Conservation (phyloP, 2,888 invertebrate species). For the Dastarcus helophoroides region DNA sequence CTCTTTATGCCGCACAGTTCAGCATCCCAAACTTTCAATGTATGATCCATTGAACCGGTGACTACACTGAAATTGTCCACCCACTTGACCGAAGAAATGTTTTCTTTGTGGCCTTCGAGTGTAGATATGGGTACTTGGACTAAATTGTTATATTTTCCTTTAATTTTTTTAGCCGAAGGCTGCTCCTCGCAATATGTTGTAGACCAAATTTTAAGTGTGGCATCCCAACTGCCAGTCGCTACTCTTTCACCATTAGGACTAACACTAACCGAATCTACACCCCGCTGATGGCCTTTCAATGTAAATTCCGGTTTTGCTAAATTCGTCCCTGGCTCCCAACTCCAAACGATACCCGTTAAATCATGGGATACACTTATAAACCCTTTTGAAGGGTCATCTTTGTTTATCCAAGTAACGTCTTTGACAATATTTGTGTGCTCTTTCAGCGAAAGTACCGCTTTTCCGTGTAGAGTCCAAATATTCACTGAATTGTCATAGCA, state of each 20-base stretch:
- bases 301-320: slow-evolving; percentile 68
- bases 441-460: slow-evolving; percentile 70
- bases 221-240: slow-evolving; percentile 90
- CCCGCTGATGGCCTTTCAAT: slow-evolving; percentile 85
- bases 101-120: slow-evolving; percentile 86
- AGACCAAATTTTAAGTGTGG: slow-evolving; percentile 85
- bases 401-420: slow-evolving; percentile 75
- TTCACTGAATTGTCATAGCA: slow-evolving; percentile 89
- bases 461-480: slow-evolving; percentile 79
- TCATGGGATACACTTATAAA: slow-evolving; percentile 77
- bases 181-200: slow-evolving; percentile 37
- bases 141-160: slow-evolving; percentile 15
- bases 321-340: slow-evolving; percentile 65
- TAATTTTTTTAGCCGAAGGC: slow-evolving; percentile 29
- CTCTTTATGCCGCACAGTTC: slow-evolving; percentile 72
- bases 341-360: slow-evolving; percentile 83
- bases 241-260: slow-evolving; percentile 52
- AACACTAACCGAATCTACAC: slow-evolving; percentile 77
- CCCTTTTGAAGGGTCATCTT: slow-evolving; percentile 42
- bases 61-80: slow-evolving; percentile 63
- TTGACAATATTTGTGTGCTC: slow-evolving; percentile 83
- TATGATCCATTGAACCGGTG: slow-evolving; percentile 92
- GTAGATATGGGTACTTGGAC: slow-evolving; percentile 70
- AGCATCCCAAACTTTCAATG: slow-evolving; percentile 88
- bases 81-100: slow-evolving; percentile 79